A percentile compares a stretch with the other conserved stretches of the same genome.
These are phyloP conservation scores for Neodiprion pinetum DNA, from an alignment of 1,140 invertebrate genomes.

Conservation along the genomic window DNA sequence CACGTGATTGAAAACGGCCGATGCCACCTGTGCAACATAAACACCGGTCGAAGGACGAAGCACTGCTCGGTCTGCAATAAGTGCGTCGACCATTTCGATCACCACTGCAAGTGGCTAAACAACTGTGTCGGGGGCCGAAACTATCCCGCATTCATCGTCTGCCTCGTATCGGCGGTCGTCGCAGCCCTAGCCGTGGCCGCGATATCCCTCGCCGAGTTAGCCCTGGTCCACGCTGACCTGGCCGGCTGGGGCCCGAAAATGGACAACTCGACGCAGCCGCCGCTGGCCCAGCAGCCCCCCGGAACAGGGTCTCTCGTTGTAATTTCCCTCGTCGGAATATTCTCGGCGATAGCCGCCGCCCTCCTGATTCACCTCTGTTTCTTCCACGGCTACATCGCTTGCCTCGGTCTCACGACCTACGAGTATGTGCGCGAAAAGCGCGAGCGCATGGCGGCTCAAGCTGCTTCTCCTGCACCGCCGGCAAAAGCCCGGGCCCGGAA, in stretches of 20 bases:
- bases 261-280: constrained; percentile 50
- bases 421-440: constrained; percentile 81
- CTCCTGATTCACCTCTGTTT: constrained; percentile 87
- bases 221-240: constrained; percentile 42
- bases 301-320: constrained; percentile 71
- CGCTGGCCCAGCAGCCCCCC: constrained; percentile 58
- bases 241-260: constrained; percentile 32
- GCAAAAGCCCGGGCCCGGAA: constrained; percentile 45
- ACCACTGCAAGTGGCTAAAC: constrained; percentile 98
- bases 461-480: constrained; percentile 20
- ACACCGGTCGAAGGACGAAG: constrained; percentile 79
- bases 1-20: constrained; percentile 96
- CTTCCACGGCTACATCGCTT: constrained; percentile 88
- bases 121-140: constrained; percentile 93
- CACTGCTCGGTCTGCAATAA: constrained; percentile 98
- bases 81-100: constrained; percentile 92
- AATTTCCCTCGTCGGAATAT: constrained; percentile 69
- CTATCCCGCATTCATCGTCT: constrained; percentile 86
- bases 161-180: constrained; percentile 82
- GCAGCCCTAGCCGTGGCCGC: constrained; percentile 74
- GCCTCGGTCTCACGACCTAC: constrained; percentile 86
- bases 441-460: constrained; percentile 27
- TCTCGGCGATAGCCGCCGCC: constrained; percentile 78
- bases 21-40: constrained; percentile 92
- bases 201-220: constrained; percentile 73